Evolutionary conservation across 2,888 invertebrate genomes (phyloP).

Genomic region (Meteorus cinctellus): DNA sequence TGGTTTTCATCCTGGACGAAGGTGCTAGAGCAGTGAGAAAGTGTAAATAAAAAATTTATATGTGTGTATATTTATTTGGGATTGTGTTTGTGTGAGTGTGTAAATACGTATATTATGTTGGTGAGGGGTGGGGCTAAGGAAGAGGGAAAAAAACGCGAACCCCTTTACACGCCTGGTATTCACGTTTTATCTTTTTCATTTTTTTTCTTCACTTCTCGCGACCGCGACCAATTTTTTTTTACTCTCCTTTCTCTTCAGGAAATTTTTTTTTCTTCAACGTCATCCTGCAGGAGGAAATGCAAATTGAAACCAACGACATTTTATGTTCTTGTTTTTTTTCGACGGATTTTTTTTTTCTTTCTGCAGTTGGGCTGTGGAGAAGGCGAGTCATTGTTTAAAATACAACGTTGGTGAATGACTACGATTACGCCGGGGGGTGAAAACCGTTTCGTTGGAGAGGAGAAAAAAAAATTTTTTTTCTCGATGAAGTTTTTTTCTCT

Average conservation of each 20-base stretch:
- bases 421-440: slow-evolving; percentile 18
- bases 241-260: slow-evolving; percentile 36
- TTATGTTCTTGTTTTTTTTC: slow-evolving; percentile 26
- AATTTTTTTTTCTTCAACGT: slow-evolving; percentile 50
- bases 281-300: slow-evolving; percentile 27
- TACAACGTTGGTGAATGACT: slow-evolving; percentile 21
- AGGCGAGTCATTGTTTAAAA: slow-evolving; percentile 51
- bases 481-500: slow-evolving; percentile 9
- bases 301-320: slow-evolving; percentile 38
- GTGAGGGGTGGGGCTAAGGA: not conserved
- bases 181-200: slow-evolving; percentile 30
- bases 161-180: slow-evolving; percentile 44
- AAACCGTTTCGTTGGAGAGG: slow-evolving; percentile 23
- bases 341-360: slow-evolving; percentile 46
- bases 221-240: slow-evolving; percentile 52
- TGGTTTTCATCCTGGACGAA: slow-evolving; percentile 55
- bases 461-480: not conserved
- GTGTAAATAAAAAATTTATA: slow-evolving; percentile 20
- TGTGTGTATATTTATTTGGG: not conserved
- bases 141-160: slow-evolving; percentile 38
- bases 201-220: slow-evolving; percentile 38
- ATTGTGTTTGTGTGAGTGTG: slow-evolving; percentile 3
- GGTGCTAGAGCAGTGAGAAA: slow-evolving; percentile 43
- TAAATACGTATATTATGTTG: not conserved
- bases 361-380: slow-evolving; percentile 58